A percentile compares a stretch with the other conserved stretches of the same genome.
Evolutionary conservation across 2,113 vertebrate genomes (phyloP).

Genomic region (Pseudorectes ferrugineus): DNA sequence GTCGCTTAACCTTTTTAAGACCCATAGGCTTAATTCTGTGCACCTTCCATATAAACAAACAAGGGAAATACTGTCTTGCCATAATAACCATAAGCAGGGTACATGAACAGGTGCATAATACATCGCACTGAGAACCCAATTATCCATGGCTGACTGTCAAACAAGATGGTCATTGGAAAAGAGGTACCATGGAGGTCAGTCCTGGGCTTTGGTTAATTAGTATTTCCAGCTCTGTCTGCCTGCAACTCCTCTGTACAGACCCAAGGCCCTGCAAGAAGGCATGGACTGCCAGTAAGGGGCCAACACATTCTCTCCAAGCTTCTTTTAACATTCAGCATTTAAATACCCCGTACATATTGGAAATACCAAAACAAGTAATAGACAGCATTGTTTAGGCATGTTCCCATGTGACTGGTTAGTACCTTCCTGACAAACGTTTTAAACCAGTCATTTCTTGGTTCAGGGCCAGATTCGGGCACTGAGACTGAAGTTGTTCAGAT

Average conservation of each 20-base stretch:
- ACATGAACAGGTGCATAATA: not conserved
- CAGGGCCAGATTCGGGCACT: not conserved
- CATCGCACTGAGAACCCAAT: not conserved
- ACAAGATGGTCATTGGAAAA: not conserved
- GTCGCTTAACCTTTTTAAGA: not conserved
- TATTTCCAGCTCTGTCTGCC: not conserved
- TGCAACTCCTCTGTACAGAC: not conserved
- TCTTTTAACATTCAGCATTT: not conserved
- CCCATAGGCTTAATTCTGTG: not conserved
- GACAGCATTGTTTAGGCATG: not conserved
- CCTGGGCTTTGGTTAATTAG: not conserved
- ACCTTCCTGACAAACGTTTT: not conserved
- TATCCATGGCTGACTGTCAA: not conserved
- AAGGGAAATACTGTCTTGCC: not conserved
- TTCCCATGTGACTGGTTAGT: not conserved
- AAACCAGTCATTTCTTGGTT: not conserved
- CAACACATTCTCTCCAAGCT: not conserved
- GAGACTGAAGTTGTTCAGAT: not conserved
- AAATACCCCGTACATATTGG: not conserved
- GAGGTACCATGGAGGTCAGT: not conserved
- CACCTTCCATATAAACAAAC: not conserved
- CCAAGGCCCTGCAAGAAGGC: not conserved
- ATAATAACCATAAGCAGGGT: not conserved
- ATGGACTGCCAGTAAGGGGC: not conserved
- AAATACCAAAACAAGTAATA: not conserved